Evolutionary conservation across 2,888 invertebrate species (phyloP).

Genomic region (Campopleginae sp.): DNA sequence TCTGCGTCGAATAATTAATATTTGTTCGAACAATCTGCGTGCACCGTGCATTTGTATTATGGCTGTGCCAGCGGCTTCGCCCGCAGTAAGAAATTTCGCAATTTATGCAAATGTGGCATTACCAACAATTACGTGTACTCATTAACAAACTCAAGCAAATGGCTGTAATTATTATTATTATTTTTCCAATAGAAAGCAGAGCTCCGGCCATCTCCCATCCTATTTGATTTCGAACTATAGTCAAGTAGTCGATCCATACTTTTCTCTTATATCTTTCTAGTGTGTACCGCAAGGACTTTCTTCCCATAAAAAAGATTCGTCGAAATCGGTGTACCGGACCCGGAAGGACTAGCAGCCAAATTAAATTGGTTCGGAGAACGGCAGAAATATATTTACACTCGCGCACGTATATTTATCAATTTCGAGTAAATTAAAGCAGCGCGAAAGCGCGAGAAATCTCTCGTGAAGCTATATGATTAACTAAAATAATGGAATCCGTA

Average conservation of each 20-base stretch:
- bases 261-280: neutral
- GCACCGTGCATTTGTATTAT: neutral
- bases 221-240: neutral
- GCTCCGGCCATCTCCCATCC: neutral
- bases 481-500: constrained; percentile 32
- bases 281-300: neutral
- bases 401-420: neutral
- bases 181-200: too few relatives aligned
- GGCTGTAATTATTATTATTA: neutral
- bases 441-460: constrained; percentile 1
- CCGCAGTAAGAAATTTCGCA: neutral
- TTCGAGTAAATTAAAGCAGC: constrained; percentile 40
- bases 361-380: neutral
- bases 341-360: neutral
- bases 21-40: neutral
- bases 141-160: neutral
- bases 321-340: neutral
- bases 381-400: neutral
- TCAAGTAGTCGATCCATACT: too few relatives aligned
- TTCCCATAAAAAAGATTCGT: neutral
- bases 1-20: constrained; percentile 37
- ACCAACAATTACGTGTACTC: neutral
- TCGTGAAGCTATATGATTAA: constrained; percentile 39
- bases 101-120: neutral
- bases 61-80: neutral